A percentile compares a stretch with the other conserved stretches of the same genome.
These are phyloP conservation scores for Eunapius fragilis DNA, from an alignment of 37 sponge, comb jelly and placozoan species.

Conservation along the genomic window DNA sequence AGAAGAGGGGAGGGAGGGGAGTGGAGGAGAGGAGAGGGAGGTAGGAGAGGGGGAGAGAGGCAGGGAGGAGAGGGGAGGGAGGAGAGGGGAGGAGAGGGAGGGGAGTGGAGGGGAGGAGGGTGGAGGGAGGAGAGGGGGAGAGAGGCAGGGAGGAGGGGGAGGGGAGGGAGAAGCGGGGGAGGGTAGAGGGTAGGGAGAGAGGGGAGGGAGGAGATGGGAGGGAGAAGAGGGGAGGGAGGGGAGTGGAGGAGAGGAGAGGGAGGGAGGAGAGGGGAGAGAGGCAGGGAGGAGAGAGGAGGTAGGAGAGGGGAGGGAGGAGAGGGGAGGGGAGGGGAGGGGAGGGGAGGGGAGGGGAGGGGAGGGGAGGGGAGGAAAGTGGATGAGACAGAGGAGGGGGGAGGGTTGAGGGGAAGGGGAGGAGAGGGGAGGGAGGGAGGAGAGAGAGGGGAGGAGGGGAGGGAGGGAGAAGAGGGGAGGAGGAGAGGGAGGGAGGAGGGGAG, in stretches of 20 bases:
- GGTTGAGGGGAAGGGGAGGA: too few species aligned
- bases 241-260: not conserved
- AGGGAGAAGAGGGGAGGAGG: too few species aligned
- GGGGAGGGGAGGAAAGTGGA: too few species aligned
- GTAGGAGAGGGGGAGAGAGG: constrained; percentile 51
- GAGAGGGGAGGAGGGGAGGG: too few species aligned
- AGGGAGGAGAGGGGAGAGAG: too few species aligned
- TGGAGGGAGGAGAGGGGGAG: not conserved
- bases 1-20: constrained; percentile 76
- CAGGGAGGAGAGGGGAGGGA: constrained; percentile 46
- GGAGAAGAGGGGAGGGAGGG: not conserved
- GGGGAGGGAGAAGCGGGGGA: not conserved
- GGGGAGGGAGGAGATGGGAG: not conserved
- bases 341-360: too few species aligned
- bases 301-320: too few species aligned
- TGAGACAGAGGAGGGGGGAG: too few species aligned
- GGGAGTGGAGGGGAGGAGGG: constrained; percentile 44
- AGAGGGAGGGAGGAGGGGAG: too few species aligned
- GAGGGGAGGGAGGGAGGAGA: too few species aligned
- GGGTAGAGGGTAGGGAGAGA: not conserved
- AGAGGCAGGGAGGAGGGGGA: not conserved
- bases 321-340: too few species aligned
- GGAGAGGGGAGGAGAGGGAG: constrained; percentile 38
- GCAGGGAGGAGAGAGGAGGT: too few species aligned
- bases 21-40: constrained; percentile 62